A percentile compares a stretch with the other conserved stretches of the same genome.
These are phyloP conservation scores for Muricea muricata DNA, from an alignment of 92 coral and sea anemone species.

Conservation along the genomic window DNA sequence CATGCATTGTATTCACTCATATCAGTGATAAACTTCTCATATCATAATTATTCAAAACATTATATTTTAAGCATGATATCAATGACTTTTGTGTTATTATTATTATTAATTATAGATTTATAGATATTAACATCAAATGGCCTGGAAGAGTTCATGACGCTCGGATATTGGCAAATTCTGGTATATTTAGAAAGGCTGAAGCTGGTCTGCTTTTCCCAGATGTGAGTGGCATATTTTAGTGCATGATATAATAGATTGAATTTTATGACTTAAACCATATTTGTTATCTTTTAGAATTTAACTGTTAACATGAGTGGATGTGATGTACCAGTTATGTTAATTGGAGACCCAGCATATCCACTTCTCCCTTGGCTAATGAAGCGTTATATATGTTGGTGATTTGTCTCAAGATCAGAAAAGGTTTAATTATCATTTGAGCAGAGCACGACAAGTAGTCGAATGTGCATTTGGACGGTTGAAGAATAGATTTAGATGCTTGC, in stretches of 20 bases:
- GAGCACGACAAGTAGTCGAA: conserved; percentile 25
- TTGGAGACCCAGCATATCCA: conserved; percentile 36
- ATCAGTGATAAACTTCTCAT: neutral
- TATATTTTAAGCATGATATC: neutral
- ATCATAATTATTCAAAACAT: neutral
- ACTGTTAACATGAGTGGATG: conserved; percentile 8
- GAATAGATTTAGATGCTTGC: conserved; percentile 41
- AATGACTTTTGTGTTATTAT: neutral
- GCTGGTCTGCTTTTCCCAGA: neutral
- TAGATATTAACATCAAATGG: neutral
- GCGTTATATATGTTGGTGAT: conserved; percentile 1
- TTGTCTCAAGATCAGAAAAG: conserved; percentile 11
- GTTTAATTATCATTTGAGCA: conserved; percentile 5
- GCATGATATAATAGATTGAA: neutral
- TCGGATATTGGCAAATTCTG: neutral
- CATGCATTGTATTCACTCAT: neutral
- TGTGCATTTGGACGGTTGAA: conserved; percentile 20
- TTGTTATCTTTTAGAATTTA: neutral
- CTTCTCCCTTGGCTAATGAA: conserved; percentile 3
- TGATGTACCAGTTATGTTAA: conserved; percentile 20
- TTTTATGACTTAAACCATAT: neutral
- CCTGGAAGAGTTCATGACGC: neutral
- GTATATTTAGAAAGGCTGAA: neutral
- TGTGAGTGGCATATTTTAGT: neutral
- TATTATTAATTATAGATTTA: neutral